Base-by-base conservation (phyloP, 64 coral and sea anemone species). In the Stichodactyla mertensii region DNA sequence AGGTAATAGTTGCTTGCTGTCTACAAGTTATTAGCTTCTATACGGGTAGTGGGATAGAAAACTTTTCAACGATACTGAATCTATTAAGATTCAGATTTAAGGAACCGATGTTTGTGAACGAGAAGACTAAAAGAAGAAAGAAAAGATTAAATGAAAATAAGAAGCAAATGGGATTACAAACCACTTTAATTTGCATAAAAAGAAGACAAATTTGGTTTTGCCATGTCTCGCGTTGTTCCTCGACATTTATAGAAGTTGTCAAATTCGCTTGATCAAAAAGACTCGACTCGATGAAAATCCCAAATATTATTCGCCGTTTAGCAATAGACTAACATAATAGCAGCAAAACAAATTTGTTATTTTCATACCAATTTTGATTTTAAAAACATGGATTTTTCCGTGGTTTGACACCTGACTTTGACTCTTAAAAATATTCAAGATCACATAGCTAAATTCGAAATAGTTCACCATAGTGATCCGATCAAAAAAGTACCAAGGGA, bases 141-240 rank as follows among this genome's bases (percentile, higher is more conserved):
- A 74, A 31, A 74, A 31, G n/a, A 13, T 74, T 74, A 26, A 10
- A 74, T 31, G 24, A 74, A 36, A 28, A 74, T 74, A 74, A 74
- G 12, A 74, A 11, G 69, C 69, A 74, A 74, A 74, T 74, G 69
- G 69, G 24, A 74, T 74, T 74, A 74, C n/a, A 74, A 74, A 74
- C 69, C 36, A 74, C 23, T 81, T 19, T 15, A 31, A 81, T 81
- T 81, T 81, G 78, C 78, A 81, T 81, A 81, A 81, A 81, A 81
- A 53, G 78, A 81, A 81, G 78, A 81, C 78, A 11, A 55, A 20
- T 18, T 52, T 12, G 51, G 53, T 5, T 52, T 20, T 53, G 51
- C 16, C 14, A 81, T 81, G 78, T 81, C 78, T 81, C 78, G 78
- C 36, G 36, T 15, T 81, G 0, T 81, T 81, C 78, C 78, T 81